Base-by-base conservation (phyloP, 2,797 vertebrate species). In the Galaxias olidus region DNA sequence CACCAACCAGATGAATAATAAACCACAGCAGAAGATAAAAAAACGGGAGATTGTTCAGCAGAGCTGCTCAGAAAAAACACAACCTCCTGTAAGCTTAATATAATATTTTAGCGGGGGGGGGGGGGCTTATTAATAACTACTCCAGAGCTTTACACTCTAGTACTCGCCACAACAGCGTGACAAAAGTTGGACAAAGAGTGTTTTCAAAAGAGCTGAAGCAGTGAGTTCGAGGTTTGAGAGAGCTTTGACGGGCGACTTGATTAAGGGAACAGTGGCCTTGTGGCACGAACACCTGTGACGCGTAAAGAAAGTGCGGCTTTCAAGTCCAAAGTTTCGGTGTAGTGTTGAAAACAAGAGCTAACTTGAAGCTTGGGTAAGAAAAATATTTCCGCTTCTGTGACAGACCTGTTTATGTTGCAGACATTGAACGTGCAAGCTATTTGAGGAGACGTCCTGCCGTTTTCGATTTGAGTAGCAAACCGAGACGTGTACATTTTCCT, bases 1-100 rank as follows among this genome's bases (percentile, higher is more conserved):
- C 74, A 71, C 82, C 85, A 81, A 84, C 66, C 61, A 75, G 72
- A 81, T 81, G 73, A 86, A 87, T 52, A 88, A 86, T 86, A 88
- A 89, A 88, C 83, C 78, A 75, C 82, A 81, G 7, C 59, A 80
- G 82, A 81, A 81, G 82, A n/a, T n/a, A 82, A 69, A 79, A 81
- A 85, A 86, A 86, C 77, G 66, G 81, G 71, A 78, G 80, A 72
- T 46, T 52, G 45, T 30, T 45, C 58, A 60, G 75, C 75, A 77
- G 74, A 77, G 80, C 77, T 78, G 75, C 63, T 87, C 77, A 75
- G 71, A 81, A 71, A 76, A 83, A 72, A 51, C 55, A 7, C 52
- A 17, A 59, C 51, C 61, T 59, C 70, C 70, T 73, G 68, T 71
- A 78, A 73, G 69, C 17, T 77, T 66, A 69, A 73, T 69, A 56